A percentile compares a stretch with the other conserved stretches of the same genome.
Conservation (phyloP, 2,797 vertebrate species). For the Hafferia zeledoni region DNA sequence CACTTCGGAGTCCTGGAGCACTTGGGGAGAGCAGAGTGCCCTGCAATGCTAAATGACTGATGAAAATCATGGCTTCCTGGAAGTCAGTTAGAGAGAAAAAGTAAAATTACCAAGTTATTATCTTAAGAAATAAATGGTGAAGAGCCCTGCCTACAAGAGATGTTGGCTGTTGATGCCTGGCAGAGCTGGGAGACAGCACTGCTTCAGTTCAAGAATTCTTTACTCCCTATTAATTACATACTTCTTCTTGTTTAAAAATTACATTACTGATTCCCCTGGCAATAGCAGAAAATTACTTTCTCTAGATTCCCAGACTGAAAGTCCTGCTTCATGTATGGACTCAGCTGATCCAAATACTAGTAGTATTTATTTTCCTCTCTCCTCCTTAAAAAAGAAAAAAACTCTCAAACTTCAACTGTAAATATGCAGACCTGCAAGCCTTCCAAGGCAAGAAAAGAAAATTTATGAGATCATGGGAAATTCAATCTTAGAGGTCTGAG, state of each 20-base stretch:
- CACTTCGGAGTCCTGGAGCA: neutral
- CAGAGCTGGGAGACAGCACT: neutral
- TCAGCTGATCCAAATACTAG: neutral
- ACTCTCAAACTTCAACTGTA: neutral
- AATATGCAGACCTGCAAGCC: neutral
- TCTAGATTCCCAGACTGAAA: neutral
- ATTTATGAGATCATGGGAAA: neutral
- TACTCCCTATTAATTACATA: neutral
- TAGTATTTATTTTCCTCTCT: neutral
- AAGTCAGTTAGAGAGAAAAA: neutral
- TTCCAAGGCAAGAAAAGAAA: neutral
- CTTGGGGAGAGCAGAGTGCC: neutral
- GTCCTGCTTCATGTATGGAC: neutral
- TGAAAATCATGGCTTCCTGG: neutral
- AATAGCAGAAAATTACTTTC: neutral
- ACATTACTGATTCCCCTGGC: neutral
- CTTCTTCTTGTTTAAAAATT: neutral
- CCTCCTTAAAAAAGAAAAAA: neutral
- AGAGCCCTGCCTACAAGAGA: neutral
- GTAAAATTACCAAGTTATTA: neutral
- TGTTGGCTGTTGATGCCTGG: neutral
- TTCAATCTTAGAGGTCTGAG: neutral
- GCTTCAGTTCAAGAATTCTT: neutral
- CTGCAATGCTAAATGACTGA: neutral
- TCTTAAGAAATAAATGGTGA: neutral